phyloP scores from a whole-genome alignment of 2,797 vertebrate species.

The Cyprinella venusta region DNA sequence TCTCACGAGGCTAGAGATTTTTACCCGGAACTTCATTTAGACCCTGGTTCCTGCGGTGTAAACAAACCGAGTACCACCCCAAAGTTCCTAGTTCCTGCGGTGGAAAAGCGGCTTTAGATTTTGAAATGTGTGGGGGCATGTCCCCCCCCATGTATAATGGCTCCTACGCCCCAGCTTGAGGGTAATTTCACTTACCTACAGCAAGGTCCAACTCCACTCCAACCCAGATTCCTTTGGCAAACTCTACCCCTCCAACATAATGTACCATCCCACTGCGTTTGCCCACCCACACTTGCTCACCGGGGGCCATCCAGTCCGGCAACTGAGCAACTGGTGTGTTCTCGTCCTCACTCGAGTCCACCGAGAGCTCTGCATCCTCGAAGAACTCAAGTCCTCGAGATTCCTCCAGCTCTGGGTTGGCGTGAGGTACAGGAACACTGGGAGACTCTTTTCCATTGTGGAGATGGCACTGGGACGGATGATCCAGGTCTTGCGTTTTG shows the following conservation, averaged over 20 bases:
- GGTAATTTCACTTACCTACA: conserved; percentile 76
- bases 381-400: conserved; percentile 64
- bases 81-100: no score
- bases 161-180: no score
- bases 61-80: no score
- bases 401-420: conserved; percentile 58
- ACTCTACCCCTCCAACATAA: conserved; percentile 86
- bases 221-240: conserved; percentile 86
- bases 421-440: conserved; percentile 45
- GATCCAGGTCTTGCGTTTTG: neutral
- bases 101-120: no score
- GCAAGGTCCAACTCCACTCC: conserved; percentile 84
- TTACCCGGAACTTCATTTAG: no score
- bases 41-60: no score
- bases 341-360: conserved; percentile 79
- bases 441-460: conserved; percentile 56
- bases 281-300: conserved; percentile 84
- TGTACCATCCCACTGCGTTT: conserved; percentile 81
- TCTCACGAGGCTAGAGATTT: no score
- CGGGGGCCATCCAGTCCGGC: conserved; percentile 81
- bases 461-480: conserved; percentile 52
- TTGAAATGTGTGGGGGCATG: no score
- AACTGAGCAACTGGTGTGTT: conserved; percentile 75
- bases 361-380: conserved; percentile 61
- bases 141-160: no score